Evolutionary conservation across 2,888 invertebrate species (phyloP).

Genomic region (Hedya salicella): DNA sequence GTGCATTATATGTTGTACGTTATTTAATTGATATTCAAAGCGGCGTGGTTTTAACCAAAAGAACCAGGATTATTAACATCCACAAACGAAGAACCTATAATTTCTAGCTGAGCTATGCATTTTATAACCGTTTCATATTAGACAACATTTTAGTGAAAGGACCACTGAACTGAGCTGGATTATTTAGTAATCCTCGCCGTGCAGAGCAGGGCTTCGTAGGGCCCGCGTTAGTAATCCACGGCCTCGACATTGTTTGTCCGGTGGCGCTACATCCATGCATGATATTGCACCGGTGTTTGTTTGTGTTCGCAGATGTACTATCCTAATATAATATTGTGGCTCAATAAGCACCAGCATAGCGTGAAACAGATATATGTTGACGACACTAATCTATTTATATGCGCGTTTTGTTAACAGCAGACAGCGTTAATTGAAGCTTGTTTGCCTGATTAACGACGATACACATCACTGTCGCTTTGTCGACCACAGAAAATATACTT

Average conservation of each 20-base stretch:
- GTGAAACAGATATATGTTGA: constrained; percentile 38
- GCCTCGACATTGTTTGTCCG: constrained; percentile 25
- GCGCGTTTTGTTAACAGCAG: constrained; percentile 36
- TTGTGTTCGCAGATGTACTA: constrained; percentile 9
- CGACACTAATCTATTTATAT: constrained; percentile 43
- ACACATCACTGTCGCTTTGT: constrained; percentile 13
- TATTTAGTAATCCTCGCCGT: constrained; percentile 5
- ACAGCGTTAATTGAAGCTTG: constrained; percentile 47
- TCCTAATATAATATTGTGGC: constrained; percentile 14
- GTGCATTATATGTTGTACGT: too few relatives aligned
- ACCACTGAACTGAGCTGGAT: constrained; percentile 30
- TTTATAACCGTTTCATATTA: too few relatives aligned
- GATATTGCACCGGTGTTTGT: constrained; percentile 24
- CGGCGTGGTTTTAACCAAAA: too few relatives aligned
- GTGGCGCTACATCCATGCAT: constrained; percentile 10
- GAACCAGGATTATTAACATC: too few relatives aligned
- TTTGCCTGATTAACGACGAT: constrained; percentile 46
- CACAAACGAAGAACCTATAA: too few relatives aligned
- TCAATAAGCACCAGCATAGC: constrained; percentile 20
- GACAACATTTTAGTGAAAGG: constrained; percentile 1
- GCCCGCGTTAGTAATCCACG: constrained; percentile 12
- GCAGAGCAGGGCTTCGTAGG: constrained; percentile 30
- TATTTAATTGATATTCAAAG: too few relatives aligned
- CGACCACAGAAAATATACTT: too few relatives aligned
- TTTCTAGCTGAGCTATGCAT: too few relatives aligned